phyloP scores from a whole-genome alignment of 2,113 vertebrate genomes.

The Salvator merianae region DNA sequence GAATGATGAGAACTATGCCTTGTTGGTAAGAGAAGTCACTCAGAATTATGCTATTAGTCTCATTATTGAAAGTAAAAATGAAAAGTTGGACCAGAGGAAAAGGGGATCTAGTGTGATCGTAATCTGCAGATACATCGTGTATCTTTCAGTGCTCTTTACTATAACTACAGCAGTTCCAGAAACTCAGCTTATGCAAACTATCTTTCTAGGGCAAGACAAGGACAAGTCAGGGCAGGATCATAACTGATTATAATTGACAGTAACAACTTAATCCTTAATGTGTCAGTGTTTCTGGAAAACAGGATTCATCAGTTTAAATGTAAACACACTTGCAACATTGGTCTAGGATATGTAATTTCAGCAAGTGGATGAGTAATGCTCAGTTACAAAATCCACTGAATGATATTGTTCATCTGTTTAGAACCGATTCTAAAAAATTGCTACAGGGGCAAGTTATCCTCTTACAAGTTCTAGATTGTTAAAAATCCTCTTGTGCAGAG shows the following conservation, averaged over 20 bases:
- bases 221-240: slow-evolving; percentile 15
- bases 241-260: not conserved
- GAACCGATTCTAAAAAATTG: slow-evolving; percentile 5
- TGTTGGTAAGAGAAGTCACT: not conserved
- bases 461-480: too few relatives aligned
- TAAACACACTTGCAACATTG: not conserved
- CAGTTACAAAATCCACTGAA: not conserved
- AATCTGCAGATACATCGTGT: slow-evolving; percentile 4
- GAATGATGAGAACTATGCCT: not conserved
- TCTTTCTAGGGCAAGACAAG: not conserved
- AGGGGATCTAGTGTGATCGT: not conserved
- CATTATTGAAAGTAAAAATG: not conserved
- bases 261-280: not conserved
- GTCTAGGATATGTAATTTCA: not conserved
- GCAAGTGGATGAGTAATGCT: slow-evolving; percentile 7
- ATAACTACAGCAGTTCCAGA: not conserved
- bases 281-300: not conserved
- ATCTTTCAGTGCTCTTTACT: slow-evolving; percentile 27
- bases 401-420: slow-evolving; percentile 6
- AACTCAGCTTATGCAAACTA: not conserved
- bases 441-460: slow-evolving; percentile 11
- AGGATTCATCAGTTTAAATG: not conserved
- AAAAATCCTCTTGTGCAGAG: too few relatives aligned
- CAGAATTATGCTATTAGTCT: not conserved
- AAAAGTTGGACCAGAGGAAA: slow-evolving; percentile 2